Conservation (phyloP, 2,113 vertebrate species). For the Channa argus region DNA sequence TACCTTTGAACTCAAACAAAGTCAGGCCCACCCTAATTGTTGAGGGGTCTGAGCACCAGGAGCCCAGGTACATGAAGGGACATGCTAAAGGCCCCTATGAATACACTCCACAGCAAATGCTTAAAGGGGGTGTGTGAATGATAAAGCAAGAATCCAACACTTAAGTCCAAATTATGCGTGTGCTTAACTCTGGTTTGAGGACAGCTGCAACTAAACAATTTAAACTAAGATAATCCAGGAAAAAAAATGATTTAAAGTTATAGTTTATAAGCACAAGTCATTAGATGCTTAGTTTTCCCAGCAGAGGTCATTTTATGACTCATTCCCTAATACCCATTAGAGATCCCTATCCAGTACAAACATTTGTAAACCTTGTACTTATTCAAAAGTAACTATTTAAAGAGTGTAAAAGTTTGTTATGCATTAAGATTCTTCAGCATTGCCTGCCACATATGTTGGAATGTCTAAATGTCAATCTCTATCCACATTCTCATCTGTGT, state of each 20-base stretch:
- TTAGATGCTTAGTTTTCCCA: slow-evolving; percentile 15
- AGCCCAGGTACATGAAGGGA: slow-evolving; percentile 50
- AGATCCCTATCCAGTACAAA: slow-evolving; percentile 21
- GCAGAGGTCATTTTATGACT: slow-evolving; percentile 37
- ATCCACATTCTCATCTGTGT: too few species aligned
- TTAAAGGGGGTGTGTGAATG: slow-evolving; percentile 27
- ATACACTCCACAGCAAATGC: background rate
- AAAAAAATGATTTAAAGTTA: background rate
- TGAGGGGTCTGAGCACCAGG: slow-evolving; percentile 37
- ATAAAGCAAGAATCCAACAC: slow-evolving; percentile 23
- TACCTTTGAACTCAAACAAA: slow-evolving; percentile 71
- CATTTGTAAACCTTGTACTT: slow-evolving; percentile 14
- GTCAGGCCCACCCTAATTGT: slow-evolving; percentile 52
- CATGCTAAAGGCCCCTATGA: slow-evolving; percentile 59
- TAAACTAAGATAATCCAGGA: background rate
- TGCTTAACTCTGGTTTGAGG: background rate
- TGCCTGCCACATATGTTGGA: too few species aligned
- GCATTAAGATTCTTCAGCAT: background rate
- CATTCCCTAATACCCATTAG: slow-evolving; percentile 17
- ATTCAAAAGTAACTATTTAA: background rate
- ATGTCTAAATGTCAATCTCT: background rate
- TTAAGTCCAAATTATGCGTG: slow-evolving; percentile 8
- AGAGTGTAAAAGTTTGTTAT: background rate
- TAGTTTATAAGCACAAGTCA: background rate
- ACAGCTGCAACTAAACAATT: background rate